Evolutionary conservation across 92 coral and sea anemone species (phyloP).

Genomic region (Pocillopora grandis): DNA sequence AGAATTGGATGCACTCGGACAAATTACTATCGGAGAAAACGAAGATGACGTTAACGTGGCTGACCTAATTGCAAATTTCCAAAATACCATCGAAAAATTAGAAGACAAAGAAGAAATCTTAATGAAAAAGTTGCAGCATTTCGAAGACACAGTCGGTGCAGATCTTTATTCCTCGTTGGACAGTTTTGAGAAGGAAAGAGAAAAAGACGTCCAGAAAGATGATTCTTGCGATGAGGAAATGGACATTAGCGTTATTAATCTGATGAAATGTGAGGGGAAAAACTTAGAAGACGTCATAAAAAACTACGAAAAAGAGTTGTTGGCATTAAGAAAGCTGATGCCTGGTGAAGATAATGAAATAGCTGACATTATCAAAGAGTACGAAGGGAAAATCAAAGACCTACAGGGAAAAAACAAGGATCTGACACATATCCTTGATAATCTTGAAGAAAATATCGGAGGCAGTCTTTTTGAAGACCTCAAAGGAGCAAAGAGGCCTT

Average conservation of each 20-base stretch:
- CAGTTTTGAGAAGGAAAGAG: background rate
- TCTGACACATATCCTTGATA: background rate
- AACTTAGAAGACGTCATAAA: constrained; percentile 30
- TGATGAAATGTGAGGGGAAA: constrained; percentile 10
- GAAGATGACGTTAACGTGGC: constrained; percentile 10
- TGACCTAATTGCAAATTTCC: constrained; percentile 5
- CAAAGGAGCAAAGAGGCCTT: background rate
- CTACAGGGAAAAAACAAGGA: background rate
- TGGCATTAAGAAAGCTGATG: constrained; percentile 15
- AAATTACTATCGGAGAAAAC: background rate
- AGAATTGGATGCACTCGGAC: constrained; percentile 48
- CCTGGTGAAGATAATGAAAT: constrained; percentile 5
- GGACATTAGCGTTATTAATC: constrained; percentile 7
- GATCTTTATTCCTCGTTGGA: background rate
- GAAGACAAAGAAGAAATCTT: background rate
- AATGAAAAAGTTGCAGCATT: background rate
- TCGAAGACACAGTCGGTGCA: constrained; percentile 12
- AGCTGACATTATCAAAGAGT: constrained; percentile 19
- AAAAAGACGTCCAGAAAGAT: background rate
- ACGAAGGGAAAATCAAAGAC: constrained; percentile 19
- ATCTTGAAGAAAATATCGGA: constrained; percentile 13
- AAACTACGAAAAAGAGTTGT: constrained; percentile 36
- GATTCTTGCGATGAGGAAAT: background rate
- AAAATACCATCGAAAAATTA: background rate
- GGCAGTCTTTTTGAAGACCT: constrained; percentile 1